These are phyloP conservation scores for Myrmecobius fasciatus DNA, from an alignment of 2,113 vertebrate species.

Conservation along the genomic window DNA sequence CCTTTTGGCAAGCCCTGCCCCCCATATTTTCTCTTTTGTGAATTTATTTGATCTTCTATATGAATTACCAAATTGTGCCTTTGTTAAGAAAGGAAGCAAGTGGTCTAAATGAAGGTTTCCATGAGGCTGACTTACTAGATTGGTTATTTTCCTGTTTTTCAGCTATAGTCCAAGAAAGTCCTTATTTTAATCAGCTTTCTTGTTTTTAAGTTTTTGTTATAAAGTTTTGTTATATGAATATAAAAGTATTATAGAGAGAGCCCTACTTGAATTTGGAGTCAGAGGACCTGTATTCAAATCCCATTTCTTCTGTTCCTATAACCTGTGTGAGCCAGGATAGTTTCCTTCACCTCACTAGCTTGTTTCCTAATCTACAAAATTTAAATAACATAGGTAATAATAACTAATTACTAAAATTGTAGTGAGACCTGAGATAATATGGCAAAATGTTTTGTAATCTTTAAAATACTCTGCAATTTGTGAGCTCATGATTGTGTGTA, in stretches of 20 bases:
- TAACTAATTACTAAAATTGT: background rate
- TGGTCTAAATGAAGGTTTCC: slow-evolving; percentile 59
- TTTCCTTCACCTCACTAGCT: background rate
- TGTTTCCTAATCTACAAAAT: background rate
- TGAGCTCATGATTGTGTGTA: background rate
- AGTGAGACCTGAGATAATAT: background rate
- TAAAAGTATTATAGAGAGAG: background rate
- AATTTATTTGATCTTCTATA: background rate
- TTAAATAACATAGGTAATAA: background rate
- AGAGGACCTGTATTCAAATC: background rate
- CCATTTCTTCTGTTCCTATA: background rate
- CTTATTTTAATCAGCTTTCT: slow-evolving; percentile 28
- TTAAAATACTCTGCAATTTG: background rate
- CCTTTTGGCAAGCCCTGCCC: background rate
- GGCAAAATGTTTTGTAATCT: background rate
- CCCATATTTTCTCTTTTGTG: background rate
- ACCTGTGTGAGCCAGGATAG: background rate
- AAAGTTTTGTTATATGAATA: too few species aligned
- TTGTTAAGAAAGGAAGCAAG: slow-evolving; percentile 55
- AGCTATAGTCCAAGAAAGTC: slow-evolving; percentile 27
- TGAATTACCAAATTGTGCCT: slow-evolving; percentile 55
- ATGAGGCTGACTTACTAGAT: slow-evolving; percentile 45
- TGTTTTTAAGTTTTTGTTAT: slow-evolving; percentile 19
- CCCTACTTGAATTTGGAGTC: background rate
- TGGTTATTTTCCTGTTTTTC: slow-evolving; percentile 15